phyloP scores from a whole-genome alignment of 2,888 invertebrate genomes.

The Nomada fabriciana region DNA sequence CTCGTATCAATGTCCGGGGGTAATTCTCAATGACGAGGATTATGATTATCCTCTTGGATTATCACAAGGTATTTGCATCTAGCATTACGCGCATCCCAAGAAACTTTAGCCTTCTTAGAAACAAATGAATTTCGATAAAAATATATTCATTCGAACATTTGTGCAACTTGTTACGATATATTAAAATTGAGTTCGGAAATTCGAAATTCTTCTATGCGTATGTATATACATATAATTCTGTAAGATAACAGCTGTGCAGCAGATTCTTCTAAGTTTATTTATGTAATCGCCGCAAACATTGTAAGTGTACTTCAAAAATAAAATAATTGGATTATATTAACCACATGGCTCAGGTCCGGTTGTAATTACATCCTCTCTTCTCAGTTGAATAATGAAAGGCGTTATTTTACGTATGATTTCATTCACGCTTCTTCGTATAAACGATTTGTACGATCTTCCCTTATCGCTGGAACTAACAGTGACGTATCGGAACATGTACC shows the following conservation, averaged over 20 bases:
- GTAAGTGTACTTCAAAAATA: no score
- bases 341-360: neutral
- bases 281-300: neutral
- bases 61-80: conserved; percentile 3
- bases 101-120: neutral
- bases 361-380: neutral
- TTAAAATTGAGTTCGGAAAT: neutral
- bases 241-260: no score
- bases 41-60: conserved; percentile 33
- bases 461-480: conserved; percentile 59
- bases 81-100: neutral
- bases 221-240: no score
- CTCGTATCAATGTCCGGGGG: conserved; percentile 15
- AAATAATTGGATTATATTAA: neutral
- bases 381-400: conserved; percentile 36
- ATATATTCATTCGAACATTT: neutral
- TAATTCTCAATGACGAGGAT: conserved; percentile 36
- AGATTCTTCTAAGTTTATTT: no score
- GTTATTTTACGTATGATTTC: conserved; percentile 42
- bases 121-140: conserved; percentile 4
- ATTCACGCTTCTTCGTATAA: conserved; percentile 49
- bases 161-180: neutral
- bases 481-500: conserved; percentile 13
- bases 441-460: conserved; percentile 35
- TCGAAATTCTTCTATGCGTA: no score